Evolutionary conservation across 2,113 vertebrate species (phyloP).

Genomic region (Piaya cayana): DNA sequence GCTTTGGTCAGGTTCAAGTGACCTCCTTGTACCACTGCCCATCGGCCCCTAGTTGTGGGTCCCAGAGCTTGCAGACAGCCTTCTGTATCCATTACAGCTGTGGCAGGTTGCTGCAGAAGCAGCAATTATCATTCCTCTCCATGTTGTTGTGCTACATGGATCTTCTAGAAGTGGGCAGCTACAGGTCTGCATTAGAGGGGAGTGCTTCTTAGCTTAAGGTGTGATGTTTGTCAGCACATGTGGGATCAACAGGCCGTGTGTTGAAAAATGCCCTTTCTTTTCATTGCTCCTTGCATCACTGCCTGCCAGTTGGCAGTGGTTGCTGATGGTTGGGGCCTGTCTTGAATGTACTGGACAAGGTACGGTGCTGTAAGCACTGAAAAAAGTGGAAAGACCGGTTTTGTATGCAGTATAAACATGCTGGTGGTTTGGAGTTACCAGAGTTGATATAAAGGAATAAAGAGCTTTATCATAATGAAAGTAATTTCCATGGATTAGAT

Average conservation of each 20-base stretch:
- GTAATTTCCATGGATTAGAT: neutral
- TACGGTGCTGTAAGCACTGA: fast-evolving
- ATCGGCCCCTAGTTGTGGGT: neutral
- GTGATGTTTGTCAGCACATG: neutral
- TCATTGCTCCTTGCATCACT: neutral
- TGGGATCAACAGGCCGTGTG: neutral
- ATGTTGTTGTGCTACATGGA: neutral
- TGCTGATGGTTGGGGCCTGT: neutral
- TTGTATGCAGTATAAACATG: neutral
- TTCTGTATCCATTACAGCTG: neutral
- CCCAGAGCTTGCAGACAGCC: neutral
- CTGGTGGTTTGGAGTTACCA: neutral
- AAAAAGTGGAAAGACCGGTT: neutral
- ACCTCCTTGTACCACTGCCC: neutral
- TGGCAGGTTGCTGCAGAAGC: neutral
- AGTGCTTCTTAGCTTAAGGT: neutral
- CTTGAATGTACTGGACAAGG: neutral
- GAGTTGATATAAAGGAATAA: neutral
- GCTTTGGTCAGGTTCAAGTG: neutral
- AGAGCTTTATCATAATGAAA: neutral
- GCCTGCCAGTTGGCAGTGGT: neutral
- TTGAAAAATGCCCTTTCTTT: neutral
- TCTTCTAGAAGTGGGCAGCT: neutral
- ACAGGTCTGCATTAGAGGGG: neutral
- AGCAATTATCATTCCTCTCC: neutral